phyloP scores from a whole-genome alignment of 2,888 invertebrate species.

The Ethmia dodecea region DNA sequence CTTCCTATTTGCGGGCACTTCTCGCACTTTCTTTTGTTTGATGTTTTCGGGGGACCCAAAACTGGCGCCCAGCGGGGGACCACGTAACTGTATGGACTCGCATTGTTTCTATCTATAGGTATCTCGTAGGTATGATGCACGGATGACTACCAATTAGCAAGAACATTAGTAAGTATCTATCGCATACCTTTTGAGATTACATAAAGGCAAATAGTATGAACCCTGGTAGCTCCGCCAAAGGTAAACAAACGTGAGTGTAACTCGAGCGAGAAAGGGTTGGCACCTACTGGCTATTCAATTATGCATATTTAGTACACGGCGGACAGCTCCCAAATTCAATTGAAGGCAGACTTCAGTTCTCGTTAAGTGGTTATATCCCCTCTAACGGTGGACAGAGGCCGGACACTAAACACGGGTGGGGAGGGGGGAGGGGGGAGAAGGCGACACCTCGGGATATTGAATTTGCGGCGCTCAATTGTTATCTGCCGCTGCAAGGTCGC shows the following conservation, averaged over 20 bases:
- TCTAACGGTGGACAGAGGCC: constrained; percentile 49
- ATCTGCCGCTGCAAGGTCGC: constrained; percentile 71
- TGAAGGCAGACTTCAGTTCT: constrained; percentile 64
- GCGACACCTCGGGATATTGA: constrained; percentile 73
- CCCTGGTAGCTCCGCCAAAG: too few species aligned
- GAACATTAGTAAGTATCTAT: too few species aligned
- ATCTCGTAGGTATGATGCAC: background rate
- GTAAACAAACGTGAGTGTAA: constrained; percentile 1
- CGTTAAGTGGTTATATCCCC: constrained; percentile 74
- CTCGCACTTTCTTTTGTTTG: constrained; percentile 27
- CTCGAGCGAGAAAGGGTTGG: background rate
- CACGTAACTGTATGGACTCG: background rate
- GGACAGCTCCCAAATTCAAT: constrained; percentile 59
- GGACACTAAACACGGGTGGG: constrained; percentile 50
- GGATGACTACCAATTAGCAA: too few species aligned
- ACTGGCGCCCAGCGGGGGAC: constrained; percentile 21
- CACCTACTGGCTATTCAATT: constrained; percentile 12
- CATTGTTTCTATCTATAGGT: background rate
- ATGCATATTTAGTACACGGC: constrained; percentile 20
- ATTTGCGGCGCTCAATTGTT: constrained; percentile 73
- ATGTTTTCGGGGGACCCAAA: constrained; percentile 3
- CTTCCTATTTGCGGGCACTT: constrained; percentile 25
- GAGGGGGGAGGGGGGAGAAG: constrained; percentile 28
- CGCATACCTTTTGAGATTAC: too few species aligned
- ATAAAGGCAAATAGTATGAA: too few species aligned